Evolutionary conservation across 2,888 invertebrate genomes (phyloP), one percentile per base, ranked within the genome.

Genomic region (Disparrhopalites patrizii): DNA sequence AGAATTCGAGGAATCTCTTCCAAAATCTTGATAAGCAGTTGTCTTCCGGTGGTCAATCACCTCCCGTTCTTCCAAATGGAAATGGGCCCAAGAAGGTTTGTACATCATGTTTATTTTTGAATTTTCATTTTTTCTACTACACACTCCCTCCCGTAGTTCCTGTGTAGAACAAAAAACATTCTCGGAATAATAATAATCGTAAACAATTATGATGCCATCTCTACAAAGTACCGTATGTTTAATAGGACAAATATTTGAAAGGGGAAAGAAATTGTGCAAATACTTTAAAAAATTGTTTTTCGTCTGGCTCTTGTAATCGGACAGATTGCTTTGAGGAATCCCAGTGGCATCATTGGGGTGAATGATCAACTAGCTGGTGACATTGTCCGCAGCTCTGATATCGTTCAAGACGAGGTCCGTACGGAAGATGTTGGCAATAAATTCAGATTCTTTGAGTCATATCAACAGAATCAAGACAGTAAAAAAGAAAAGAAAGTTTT

Each of bases 381-480:
- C 78, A 85, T 91, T 72, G 85, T 92, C 15, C 86, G 87, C 72
- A 85, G 87, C 15, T 87, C 84, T 13, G 88, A 90, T 77, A 84
- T 85, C 67, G 79, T 86, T 36, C 91, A 90, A 67, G 91, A 92
- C 76, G 56, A 85, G 77, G 86, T 91, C 65, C 85, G 88, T 80
- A 91, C 91, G 0, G 86, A 89, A 0, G 91, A 92, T 79, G 87
- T 93, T 75, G 86, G 89, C 64, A 87, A 90, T 78, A 85, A 90
- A 76, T 94, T 93, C 83, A 89, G 90, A 81, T 93, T 93, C 83
- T 93, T 93, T 81, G 93, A 93, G 83, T 88, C 87, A 0, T 85
- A 84, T 77, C 89, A 90, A 57, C 86, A 87, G 74, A 84, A 84
- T 75, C 82, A 83, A 77, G 40, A 36, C 30, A 28, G n/a, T 31